These are phyloP conservation scores for Campylomormyrus tamandua DNA, from an alignment of 2,113 vertebrate species.

Conservation along the genomic window DNA sequence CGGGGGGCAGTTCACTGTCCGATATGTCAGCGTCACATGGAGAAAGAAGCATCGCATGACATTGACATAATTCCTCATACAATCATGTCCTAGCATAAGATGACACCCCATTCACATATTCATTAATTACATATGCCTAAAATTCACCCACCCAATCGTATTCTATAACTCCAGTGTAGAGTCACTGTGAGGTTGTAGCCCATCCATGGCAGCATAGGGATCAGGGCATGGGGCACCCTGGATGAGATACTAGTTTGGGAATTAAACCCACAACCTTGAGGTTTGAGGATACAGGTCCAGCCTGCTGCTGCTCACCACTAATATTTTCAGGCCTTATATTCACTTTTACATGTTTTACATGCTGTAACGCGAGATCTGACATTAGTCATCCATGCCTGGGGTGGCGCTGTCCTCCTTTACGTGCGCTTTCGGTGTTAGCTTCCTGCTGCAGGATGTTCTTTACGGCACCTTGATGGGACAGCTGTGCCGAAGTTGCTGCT, in stretches of 20 bases:
- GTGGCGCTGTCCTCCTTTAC: not conserved
- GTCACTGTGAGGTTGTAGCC: not conserved
- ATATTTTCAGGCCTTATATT: not conserved
- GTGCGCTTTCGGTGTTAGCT: not conserved
- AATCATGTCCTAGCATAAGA: not conserved
- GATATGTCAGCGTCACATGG: slow-evolving; percentile 46
- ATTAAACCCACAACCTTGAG: not conserved
- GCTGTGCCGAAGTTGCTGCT: not conserved
- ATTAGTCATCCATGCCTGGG: not conserved
- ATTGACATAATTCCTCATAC: not conserved
- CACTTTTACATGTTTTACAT: not conserved
- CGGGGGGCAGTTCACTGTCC: slow-evolving; percentile 38
- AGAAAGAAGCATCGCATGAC: slow-evolving; percentile 20
- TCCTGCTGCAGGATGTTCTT: not conserved
- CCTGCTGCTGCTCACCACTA: not conserved
- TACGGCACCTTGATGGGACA: not conserved
- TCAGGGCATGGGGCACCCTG: not conserved
- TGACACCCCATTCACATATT: not conserved
- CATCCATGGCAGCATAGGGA: not conserved
- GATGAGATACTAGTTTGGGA: not conserved
- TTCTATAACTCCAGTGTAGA: not conserved
- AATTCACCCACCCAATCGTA: not conserved
- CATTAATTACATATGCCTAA: not conserved
- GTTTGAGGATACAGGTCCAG: not conserved
- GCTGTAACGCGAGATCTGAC: not conserved